Evolutionary conservation across 2,797 vertebrate species (phyloP).

Genomic region (Poecilia picta): DNA sequence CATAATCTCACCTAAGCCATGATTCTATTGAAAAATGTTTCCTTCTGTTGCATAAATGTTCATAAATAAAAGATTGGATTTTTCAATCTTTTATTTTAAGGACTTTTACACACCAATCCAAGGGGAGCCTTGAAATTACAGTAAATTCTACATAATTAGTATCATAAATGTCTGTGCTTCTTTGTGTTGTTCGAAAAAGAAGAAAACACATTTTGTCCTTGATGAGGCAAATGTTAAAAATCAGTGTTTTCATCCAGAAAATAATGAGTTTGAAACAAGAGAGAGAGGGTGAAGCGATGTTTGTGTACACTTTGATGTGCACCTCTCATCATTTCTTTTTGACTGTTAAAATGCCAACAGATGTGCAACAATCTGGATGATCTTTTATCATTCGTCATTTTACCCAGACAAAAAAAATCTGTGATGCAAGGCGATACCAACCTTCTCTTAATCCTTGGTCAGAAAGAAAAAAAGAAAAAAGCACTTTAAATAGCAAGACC

Average conservation of each 20-base stretch:
- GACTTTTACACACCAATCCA: not conserved
- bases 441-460: slow-evolving; percentile 21
- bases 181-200: not conserved
- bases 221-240: not conserved
- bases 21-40: not conserved
- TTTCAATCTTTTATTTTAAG: not conserved
- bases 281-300: not conserved
- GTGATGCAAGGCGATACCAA: slow-evolving; percentile 35
- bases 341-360: slow-evolving; percentile 47
- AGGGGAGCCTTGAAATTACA: not conserved
- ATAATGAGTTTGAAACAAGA: not conserved
- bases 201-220: not conserved
- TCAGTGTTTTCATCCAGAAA: not conserved
- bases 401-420: slow-evolving; percentile 33
- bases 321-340: slow-evolving; percentile 15
- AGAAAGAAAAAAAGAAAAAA: not conserved
- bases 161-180: not conserved
- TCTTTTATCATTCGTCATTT: slow-evolving; percentile 46
- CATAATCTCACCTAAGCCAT: too few species aligned
- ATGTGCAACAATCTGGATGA: slow-evolving; percentile 44
- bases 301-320: slow-evolving; percentile 25
- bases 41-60: not conserved
- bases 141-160: not conserved
- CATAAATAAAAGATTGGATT: not conserved
- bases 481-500: slow-evolving; percentile 21